Evolutionary conservation across 35 echinoderm and acorn worm species (phyloP).

Genomic region (Ophiothrix spiculata): DNA sequence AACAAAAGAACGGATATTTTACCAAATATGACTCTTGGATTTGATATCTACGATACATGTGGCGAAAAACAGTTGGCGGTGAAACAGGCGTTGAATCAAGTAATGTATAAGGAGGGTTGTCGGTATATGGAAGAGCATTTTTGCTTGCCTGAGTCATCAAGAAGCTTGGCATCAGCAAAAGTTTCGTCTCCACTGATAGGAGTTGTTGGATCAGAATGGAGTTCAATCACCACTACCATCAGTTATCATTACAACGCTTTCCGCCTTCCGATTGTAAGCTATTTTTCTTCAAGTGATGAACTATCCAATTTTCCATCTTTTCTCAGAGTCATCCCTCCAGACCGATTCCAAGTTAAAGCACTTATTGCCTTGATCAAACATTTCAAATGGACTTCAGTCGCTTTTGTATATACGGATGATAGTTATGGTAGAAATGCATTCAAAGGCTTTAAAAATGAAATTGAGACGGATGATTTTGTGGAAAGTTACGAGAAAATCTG

Average conservation of each 20-base stretch:
- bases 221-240: conserved; percentile 11
- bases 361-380: conserved; percentile 1
- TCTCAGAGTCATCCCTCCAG: conserved; percentile 8
- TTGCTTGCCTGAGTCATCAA: no score
- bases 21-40: conserved; percentile 16
- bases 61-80: not conserved
- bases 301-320: conserved; percentile 22
- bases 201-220: conserved; percentile 27
- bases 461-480: not conserved
- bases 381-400: conserved; percentile 21
- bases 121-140: not conserved
- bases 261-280: not conserved
- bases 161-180: not conserved
- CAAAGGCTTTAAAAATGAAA: not conserved
- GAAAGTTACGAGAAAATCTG: not conserved
- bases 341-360: conserved; percentile 6
- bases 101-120: not conserved
- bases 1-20: conserved; percentile 27
- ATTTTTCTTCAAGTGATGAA: conserved; percentile 17
- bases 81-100: not conserved
- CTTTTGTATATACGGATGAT: conserved; percentile 12
- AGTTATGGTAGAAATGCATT: conserved; percentile 15
- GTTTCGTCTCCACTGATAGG: not conserved
- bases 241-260: not conserved
- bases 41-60: conserved; percentile 31